A percentile compares a stretch with the other conserved stretches of the same genome.
Conservation (phyloP, 2,113 vertebrate species). For the Tringa solitaria region DNA sequence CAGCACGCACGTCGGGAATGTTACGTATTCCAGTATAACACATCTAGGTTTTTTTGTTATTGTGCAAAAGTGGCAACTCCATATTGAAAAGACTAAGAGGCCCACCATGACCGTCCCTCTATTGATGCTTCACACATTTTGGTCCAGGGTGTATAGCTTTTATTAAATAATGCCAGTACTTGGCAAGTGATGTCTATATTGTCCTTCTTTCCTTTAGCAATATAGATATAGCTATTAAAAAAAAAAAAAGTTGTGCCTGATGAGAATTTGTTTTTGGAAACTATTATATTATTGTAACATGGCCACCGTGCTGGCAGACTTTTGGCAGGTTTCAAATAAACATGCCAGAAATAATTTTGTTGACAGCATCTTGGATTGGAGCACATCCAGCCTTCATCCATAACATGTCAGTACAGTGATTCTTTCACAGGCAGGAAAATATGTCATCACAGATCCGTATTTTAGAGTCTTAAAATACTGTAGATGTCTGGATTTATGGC, state of each 20-base stretch:
- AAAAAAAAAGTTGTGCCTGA: not conserved
- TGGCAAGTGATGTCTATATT: not conserved
- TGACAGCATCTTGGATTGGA: constrained; percentile 40
- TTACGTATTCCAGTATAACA: not conserved
- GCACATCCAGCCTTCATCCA: not conserved
- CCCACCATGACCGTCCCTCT: not conserved
- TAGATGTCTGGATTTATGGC: not conserved
- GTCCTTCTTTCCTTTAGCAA: not conserved
- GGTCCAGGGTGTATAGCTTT: not conserved
- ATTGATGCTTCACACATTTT: not conserved
- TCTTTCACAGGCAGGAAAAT: constrained; percentile 28
- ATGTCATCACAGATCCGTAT: not conserved
- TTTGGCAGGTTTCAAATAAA: constrained; percentile 23
- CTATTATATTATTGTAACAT: not conserved
- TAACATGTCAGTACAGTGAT: not conserved
- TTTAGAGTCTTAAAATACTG: constrained; percentile 6
- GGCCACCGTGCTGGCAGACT: not conserved
- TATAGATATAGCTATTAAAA: not conserved
- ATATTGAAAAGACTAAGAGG: not conserved
- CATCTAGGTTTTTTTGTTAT: not conserved
- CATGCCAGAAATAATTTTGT: constrained; percentile 47
- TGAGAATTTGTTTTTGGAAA: not conserved
- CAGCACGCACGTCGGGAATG: not conserved
- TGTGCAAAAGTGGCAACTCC: not conserved
- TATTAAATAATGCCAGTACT: not conserved